phyloP scores from a whole-genome alignment of 2,888 invertebrate species.

The Notodonta ziczac region DNA sequence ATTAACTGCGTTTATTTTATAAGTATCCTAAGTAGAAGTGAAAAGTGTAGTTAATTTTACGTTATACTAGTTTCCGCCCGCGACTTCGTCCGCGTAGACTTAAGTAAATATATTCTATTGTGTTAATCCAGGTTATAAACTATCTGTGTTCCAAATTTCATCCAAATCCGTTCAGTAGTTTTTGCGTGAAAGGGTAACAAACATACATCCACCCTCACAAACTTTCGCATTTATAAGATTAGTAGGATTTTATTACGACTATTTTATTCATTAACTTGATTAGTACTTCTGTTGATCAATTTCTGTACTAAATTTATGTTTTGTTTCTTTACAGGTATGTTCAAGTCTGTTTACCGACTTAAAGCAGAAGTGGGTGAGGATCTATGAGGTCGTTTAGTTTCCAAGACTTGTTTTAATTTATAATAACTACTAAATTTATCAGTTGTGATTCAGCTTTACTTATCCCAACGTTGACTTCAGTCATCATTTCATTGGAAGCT shows the following conservation, averaged over 20 bases:
- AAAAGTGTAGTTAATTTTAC: background rate
- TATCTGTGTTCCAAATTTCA: too few relatives aligned
- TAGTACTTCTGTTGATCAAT: too few relatives aligned
- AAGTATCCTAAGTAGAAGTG: background rate
- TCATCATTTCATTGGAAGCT: constrained; percentile 1
- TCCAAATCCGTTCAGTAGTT: too few relatives aligned
- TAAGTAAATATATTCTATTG: too few relatives aligned
- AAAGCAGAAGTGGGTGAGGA: background rate
- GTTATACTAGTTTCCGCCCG: too few relatives aligned
- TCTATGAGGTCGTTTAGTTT: background rate
- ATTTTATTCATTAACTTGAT: too few relatives aligned
- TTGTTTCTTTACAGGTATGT: constrained; percentile 35
- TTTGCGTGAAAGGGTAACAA: too few relatives aligned
- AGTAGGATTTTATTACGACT: too few relatives aligned
- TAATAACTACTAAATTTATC: background rate
- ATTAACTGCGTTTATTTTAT: background rate
- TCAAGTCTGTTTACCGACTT: background rate
- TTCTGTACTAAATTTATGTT: background rate
- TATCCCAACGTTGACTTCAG: background rate
- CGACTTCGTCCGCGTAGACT: too few relatives aligned
- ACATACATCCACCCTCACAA: too few relatives aligned
- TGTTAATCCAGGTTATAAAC: too few relatives aligned
- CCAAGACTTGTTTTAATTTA: background rate
- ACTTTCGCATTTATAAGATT: too few relatives aligned
- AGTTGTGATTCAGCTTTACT: background rate